Evolutionary conservation across 2,797 vertebrate species (phyloP).

Genomic region (Thalassophryne amazonica): DNA sequence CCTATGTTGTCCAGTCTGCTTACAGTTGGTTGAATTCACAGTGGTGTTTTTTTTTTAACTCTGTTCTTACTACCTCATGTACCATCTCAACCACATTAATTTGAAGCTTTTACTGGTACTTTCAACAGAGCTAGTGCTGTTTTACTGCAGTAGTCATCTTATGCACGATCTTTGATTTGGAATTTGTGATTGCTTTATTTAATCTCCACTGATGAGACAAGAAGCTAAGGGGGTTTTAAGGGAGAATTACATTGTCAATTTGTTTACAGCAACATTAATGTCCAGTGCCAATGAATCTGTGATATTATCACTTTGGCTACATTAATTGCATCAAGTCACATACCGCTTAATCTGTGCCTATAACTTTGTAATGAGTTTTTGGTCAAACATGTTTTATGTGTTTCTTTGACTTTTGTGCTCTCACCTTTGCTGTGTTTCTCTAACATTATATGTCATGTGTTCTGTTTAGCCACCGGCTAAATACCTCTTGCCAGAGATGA

Average conservation of each 20-base stretch:
- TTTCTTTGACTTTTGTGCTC: no score
- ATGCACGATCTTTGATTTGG: constrained; percentile 22
- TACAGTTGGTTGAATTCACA: no score
- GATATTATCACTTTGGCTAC: background rate
- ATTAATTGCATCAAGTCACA: constrained; percentile 7
- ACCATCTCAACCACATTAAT: background rate
- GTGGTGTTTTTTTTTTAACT: no score
- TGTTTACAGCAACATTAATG: background rate
- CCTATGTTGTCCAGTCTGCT: no score
- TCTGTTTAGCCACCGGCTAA: constrained; percentile 88
- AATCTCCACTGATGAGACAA: constrained; percentile 7
- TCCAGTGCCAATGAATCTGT: background rate
- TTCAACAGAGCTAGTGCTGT: background rate
- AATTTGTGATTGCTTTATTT: constrained; percentile 11
- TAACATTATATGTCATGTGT: constrained; percentile 54
- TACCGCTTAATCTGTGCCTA: constrained; percentile 5
- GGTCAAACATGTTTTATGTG: no score
- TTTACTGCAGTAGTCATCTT: constrained; percentile 10
- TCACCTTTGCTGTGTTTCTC: constrained; percentile 1
- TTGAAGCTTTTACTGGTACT: background rate
- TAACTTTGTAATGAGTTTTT: no score
- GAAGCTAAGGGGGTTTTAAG: constrained; percentile 1
- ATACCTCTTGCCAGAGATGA: constrained; percentile 97
- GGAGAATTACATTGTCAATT: background rate
- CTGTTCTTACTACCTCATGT: no score